Percentiles rank a stretch among this genome's conserved stretches.
phyloP scores from a whole-genome alignment of 2,113 vertebrate species.

The Saguinus midas region DNA sequence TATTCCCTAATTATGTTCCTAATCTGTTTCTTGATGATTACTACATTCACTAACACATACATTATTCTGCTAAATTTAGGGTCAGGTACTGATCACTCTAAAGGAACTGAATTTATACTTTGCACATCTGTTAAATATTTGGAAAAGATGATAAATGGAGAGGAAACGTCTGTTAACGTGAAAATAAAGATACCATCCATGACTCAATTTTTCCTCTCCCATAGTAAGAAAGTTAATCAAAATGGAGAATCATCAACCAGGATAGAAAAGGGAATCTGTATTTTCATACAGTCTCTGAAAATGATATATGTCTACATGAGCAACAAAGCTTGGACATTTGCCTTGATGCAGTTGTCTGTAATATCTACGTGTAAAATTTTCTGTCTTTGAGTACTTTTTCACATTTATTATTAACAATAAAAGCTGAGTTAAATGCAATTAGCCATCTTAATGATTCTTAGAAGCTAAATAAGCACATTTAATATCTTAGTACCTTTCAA shows the following conservation, averaged over 20 bases:
- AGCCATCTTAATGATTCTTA: constrained; percentile 69
- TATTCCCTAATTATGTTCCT: not conserved
- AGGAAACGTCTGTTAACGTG: constrained; percentile 66
- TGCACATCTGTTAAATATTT: not conserved
- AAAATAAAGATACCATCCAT: constrained; percentile 48
- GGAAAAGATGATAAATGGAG: not conserved
- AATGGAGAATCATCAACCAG: constrained; percentile 63
- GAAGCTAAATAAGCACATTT: constrained; percentile 71
- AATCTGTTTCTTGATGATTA: not conserved
- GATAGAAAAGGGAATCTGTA: constrained; percentile 1
- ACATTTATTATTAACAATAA: constrained; percentile 79
- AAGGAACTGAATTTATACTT: not conserved
- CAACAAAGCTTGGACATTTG: not conserved
- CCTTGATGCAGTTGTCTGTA: constrained; percentile 52
- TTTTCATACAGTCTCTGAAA: constrained; percentile 36
- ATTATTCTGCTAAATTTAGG: not conserved
- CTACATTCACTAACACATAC: not conserved
- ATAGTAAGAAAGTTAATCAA: constrained; percentile 62
- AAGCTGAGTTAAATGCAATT: constrained; percentile 76
- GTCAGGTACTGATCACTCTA: not conserved
- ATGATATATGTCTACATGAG: constrained; percentile 49
- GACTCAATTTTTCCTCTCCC: not conserved
- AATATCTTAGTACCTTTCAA: constrained; percentile 65
- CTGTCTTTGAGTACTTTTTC: constrained; percentile 70
- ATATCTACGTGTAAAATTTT: constrained; percentile 58